phyloP scores from a whole-genome alignment of 2,888 invertebrate genomes.

The Rotaria sp. region DNA sequence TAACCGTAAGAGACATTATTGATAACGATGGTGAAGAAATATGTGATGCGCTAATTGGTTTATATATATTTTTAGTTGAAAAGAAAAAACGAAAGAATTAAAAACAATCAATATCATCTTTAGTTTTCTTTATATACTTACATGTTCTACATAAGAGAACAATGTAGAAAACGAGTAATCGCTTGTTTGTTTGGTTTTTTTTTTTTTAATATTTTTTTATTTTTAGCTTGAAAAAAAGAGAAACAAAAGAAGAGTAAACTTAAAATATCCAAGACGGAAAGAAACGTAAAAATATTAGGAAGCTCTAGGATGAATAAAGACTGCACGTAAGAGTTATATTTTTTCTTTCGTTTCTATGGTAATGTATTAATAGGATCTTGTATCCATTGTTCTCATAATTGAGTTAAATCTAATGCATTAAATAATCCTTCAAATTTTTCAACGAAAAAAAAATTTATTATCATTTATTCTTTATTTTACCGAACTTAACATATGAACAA shows the following conservation, averaged over 20 bases:
- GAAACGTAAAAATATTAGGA: not conserved
- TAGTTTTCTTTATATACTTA: not conserved
- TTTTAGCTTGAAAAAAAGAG: not conserved
- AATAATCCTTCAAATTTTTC: not conserved
- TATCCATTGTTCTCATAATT: constrained; percentile 15
- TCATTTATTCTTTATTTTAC: not conserved
- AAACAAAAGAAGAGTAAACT: not conserved
- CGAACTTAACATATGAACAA: constrained; percentile 62
- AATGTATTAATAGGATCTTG: not conserved
- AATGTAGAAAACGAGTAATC: not conserved
- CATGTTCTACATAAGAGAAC: not conserved
- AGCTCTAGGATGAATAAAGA: not conserved
- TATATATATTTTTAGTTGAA: no score
- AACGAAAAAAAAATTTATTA: not conserved
- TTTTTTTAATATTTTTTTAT: not conserved
- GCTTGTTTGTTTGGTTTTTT: no score
- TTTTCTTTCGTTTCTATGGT: not conserved
- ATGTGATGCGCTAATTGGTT: no score
- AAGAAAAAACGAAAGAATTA: no score
- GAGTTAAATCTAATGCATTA: not conserved
- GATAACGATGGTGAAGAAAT: no score
- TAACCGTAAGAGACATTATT: no score
- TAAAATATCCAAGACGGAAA: not conserved
- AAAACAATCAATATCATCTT: not conserved
- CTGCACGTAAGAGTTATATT: not conserved